A percentile compares a stretch with the other conserved stretches of the same genome.
phyloP scores from a whole-genome alignment of 2,888 invertebrate species.

The Oxytorus armatus region DNA sequence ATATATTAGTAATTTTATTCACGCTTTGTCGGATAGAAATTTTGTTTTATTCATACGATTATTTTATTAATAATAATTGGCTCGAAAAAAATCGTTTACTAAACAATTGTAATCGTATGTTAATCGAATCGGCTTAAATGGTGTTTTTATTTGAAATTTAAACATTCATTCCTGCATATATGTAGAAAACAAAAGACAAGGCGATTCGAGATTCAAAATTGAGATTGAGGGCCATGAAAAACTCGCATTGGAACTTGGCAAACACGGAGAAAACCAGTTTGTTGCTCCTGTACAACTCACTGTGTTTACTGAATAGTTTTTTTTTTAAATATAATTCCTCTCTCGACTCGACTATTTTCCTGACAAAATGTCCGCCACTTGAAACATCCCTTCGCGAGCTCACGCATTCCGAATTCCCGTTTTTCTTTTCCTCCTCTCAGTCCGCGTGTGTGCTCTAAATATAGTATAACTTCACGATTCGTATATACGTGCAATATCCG shows the following conservation, averaged over 20 bases:
- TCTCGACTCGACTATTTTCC: neutral
- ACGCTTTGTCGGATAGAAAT: too few relatives aligned
- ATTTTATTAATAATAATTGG: too few relatives aligned
- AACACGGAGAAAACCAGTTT: neutral
- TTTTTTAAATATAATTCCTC: neutral
- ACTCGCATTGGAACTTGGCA: conserved; percentile 32
- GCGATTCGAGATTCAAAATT: conserved; percentile 25
- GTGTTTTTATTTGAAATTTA: neutral
- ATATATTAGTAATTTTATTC: too few relatives aligned
- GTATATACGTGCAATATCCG: conserved; percentile 1
- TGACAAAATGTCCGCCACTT: conserved; percentile 39
- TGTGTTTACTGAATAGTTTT: neutral
- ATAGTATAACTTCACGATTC: conserved; percentile 20
- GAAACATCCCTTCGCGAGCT: neutral
- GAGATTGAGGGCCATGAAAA: too few relatives aligned
- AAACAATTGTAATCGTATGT: too few relatives aligned
- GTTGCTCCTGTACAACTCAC: neutral
- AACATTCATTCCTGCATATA: neutral
- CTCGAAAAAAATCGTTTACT: too few relatives aligned
- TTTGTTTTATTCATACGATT: too few relatives aligned
- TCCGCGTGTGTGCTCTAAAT: conserved; percentile 37
- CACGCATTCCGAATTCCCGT: conserved; percentile 18
- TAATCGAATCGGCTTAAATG: neutral
- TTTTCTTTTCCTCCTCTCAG: neutral
- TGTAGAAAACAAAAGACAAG: neutral